A percentile compares a stretch with the other conserved stretches of the same genome.
Conservation (phyloP, 2,797 vertebrate genomes). For the Tiaroga cobitis region DNA sequence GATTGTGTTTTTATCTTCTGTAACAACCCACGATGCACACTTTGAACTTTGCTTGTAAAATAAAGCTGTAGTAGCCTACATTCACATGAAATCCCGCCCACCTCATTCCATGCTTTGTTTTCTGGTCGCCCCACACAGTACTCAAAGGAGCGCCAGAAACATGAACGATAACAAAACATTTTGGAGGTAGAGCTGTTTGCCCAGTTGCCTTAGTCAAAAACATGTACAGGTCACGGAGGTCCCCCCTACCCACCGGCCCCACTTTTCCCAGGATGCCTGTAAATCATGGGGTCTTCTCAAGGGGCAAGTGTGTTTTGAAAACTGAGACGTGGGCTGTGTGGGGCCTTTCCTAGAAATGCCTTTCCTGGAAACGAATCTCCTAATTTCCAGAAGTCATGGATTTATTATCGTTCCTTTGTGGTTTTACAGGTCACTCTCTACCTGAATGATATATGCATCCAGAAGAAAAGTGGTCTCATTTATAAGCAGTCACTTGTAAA, state of each 20-base stretch:
- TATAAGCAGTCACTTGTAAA: not conserved
- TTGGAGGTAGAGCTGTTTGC: constrained; percentile 27
- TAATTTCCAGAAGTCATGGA: not conserved
- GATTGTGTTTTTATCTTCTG: constrained; percentile 40
- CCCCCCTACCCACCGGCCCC: not conserved
- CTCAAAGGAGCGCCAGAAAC: constrained; percentile 28
- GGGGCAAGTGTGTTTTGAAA: constrained; percentile 32
- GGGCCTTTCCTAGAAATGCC: not conserved
- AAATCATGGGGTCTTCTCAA: not conserved
- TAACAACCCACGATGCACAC: constrained; percentile 30
- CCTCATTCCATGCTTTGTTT: not conserved
- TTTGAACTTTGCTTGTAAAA: constrained; percentile 65
- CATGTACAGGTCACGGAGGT: constrained; percentile 24
- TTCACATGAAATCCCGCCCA: not conserved
- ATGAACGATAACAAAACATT: constrained; percentile 18
- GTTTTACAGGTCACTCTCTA: not conserved
- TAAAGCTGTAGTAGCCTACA: not conserved
- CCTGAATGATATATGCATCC: not conserved
- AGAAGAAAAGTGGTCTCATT: not conserved
- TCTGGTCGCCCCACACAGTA: not conserved
- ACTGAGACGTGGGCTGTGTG: not conserved
- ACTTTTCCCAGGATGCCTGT: constrained; percentile 18
- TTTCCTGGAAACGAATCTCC: constrained; percentile 16
- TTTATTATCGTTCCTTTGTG: not conserved
- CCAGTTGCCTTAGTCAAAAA: constrained; percentile 32